Evolutionary conservation across 2,113 vertebrate genomes (phyloP), one percentile per base, ranked within the genome.

Genomic region (Myotis brandtii): DNA sequence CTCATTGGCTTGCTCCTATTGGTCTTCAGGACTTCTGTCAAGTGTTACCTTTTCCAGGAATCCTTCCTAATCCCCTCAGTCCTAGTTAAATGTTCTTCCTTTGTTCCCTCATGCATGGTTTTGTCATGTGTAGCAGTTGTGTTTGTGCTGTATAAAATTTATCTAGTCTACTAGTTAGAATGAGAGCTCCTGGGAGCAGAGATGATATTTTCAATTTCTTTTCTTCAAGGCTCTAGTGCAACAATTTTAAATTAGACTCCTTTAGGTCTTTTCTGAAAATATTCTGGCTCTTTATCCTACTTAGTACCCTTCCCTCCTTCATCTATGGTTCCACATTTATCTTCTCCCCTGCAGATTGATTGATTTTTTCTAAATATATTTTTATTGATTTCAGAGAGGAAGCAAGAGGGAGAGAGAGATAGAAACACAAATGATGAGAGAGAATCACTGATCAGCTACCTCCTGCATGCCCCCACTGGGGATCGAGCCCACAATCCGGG

Each of bases 131-230:
- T 69, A 80, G 69, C 9, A 17, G 8, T 90, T 87, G 13, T 94
- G 50, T 82, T 76, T 86, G n/a, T 94, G 80, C n/a, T 40, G 1
- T 82, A 4, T 32, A 66, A 72, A 75, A 69, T 83, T 69, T 83
- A 83, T 73, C 46, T 91, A 34, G 75, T 77, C 73, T 48, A 1
- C 23, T 18, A 43, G 10, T 76, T 92, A 73, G 50, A 92, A 86
- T 89, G 69, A 91, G 46, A 77, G 40, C n/a, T 59, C 37, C 32
- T 75, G 77, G 80, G 21, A 85, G 10, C n/a, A 84, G 59, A 89
- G 23, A 52, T 86, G 75, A 13, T 84, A 43, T 76, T 86, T 96
- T 96, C 27, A 32, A 56, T 52, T 93, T 95, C 17, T 75, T 5
- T 89, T 97, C 37, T 25, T 83, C 27, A 40, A 25, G 48, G n/a